These are phyloP conservation scores for Anisognathus igniventris DNA, from an alignment of 2,797 vertebrate genomes.

Conservation along the genomic window DNA sequence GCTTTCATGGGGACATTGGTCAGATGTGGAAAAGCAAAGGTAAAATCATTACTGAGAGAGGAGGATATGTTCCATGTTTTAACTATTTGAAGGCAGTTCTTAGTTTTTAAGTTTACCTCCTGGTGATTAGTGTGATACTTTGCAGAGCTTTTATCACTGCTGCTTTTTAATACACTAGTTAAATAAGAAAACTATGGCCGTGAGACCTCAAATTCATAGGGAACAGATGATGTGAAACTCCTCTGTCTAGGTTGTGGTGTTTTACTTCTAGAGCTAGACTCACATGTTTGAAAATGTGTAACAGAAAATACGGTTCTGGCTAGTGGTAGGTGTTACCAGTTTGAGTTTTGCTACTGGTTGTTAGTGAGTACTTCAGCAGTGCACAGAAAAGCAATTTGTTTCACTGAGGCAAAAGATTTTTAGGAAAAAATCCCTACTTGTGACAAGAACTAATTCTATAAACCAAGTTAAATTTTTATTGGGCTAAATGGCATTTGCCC, in stretches of 20 bases:
- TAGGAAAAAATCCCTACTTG: not conserved
- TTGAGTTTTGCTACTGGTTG: not conserved
- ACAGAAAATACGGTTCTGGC: not conserved
- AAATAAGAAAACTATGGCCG: not conserved
- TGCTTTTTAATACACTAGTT: not conserved
- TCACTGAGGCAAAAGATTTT: not conserved
- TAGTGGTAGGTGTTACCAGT: not conserved
- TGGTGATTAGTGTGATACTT: not conserved
- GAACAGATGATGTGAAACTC: not conserved
- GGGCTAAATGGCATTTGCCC: not conserved
- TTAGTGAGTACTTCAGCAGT: not conserved
- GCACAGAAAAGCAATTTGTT: not conserved
- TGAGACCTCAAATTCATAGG: not conserved
- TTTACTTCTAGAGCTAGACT: not conserved
- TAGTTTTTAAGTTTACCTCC: not conserved
- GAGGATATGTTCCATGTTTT: not conserved
- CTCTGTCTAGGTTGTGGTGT: not conserved
- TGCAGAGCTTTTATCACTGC: not conserved
- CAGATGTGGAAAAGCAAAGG: constrained; percentile 95
- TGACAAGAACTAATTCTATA: not conserved
- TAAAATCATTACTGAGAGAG: constrained; percentile 43
- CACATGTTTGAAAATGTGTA: accelerated
- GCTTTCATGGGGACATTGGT: constrained; percentile 98
- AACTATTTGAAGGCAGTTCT: not conserved
- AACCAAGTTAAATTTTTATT: not conserved